Percentiles rank a stretch among this genome's conserved stretches.
Evolutionary conservation across 2,113 vertebrate genomes (phyloP).

Genomic region (Odobenus rosmarus): DNA sequence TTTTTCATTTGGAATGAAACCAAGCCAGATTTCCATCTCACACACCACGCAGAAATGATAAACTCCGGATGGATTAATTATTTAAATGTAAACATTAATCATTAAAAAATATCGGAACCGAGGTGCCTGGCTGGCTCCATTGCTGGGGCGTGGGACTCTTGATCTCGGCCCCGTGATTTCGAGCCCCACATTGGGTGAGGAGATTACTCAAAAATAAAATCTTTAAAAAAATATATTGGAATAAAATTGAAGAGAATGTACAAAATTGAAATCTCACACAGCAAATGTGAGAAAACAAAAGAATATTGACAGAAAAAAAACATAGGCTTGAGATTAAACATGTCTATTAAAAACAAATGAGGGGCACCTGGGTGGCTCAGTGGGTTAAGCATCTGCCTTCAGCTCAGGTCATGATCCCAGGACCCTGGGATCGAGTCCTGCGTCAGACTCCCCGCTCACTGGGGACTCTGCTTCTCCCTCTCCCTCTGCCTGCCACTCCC

Average conservation of each 20-base stretch:
- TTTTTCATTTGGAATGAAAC: not conserved
- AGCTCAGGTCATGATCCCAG: not conserved
- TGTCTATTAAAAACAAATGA: not conserved
- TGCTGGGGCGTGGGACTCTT: not conserved
- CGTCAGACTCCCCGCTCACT: accelerated
- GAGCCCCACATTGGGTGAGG: not conserved
- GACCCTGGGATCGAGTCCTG: not conserved
- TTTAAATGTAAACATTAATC: not conserved
- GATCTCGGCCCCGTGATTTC: not conserved
- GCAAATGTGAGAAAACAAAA: not conserved
- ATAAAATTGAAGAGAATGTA: not conserved
- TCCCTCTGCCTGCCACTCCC: not conserved
- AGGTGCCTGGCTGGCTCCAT: not conserved
- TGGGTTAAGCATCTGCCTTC: not conserved
- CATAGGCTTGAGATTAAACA: not conserved
- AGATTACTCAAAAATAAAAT: not conserved
- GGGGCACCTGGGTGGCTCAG: not conserved
- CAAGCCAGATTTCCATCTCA: not conserved
- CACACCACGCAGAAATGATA: not conserved
- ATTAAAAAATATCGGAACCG: not conserved
- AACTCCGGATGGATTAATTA: not conserved
- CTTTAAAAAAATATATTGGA: not conserved
- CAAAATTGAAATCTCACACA: not conserved
- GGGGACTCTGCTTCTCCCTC: not conserved
- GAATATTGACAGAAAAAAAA: not conserved